Percentiles rank a stretch among this genome's conserved stretches.
Evolutionary conservation across 2,113 vertebrate genomes (phyloP).

Genomic region (Carollia perspicillata): DNA sequence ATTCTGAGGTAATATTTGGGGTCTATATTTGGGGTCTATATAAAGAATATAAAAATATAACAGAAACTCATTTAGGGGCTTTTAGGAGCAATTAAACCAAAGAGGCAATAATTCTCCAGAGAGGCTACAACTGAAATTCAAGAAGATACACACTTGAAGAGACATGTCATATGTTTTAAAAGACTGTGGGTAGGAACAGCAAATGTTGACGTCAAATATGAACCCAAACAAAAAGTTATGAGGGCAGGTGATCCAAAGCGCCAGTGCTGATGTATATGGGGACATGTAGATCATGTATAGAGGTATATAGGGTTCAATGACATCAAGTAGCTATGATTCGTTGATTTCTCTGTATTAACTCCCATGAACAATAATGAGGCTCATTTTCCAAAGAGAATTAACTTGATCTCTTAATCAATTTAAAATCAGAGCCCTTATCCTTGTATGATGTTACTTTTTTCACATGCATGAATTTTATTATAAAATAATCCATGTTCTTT

Average conservation of each 20-base stretch:
- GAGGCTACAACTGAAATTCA: background rate
- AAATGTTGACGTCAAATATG: background rate
- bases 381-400: background rate
- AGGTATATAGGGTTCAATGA: background rate
- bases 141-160: background rate
- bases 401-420: background rate
- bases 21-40: slow-evolving; percentile 9
- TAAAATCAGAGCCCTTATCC: background rate
- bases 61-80: slow-evolving; percentile 7
- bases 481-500: background rate
- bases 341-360: background rate
- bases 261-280: background rate
- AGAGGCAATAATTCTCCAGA: background rate
- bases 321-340: background rate
- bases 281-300: background rate
- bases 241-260: background rate
- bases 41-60: slow-evolving; percentile 34
- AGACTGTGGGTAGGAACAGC: background rate
- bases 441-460: background rate
- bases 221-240: background rate
- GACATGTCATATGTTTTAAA: background rate
- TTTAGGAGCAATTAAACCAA: background rate
- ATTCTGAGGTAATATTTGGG: slow-evolving; percentile 1
- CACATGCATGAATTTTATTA: background rate
- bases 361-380: background rate